Evolutionary conservation across 2,797 vertebrate genomes (phyloP).

Genomic region (Tangara arthus): DNA sequence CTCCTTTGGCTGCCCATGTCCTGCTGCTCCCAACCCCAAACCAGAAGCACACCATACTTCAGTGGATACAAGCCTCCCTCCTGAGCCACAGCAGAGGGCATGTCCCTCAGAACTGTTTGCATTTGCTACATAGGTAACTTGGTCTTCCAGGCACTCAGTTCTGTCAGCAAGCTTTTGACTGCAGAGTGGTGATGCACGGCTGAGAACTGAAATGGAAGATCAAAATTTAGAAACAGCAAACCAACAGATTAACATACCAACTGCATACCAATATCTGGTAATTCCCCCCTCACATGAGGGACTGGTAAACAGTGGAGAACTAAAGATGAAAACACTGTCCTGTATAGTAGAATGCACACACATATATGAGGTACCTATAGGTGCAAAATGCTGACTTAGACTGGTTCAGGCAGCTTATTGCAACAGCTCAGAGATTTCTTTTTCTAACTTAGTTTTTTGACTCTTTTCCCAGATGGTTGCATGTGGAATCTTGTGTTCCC

Average conservation of each 20-base stretch:
- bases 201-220: background rate
- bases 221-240: background rate
- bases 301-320: background rate
- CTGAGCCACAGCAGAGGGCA: accelerated
- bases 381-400: background rate
- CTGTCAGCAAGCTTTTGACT: background rate
- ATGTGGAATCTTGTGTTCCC: background rate
- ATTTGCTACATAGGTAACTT: background rate
- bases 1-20: background rate
- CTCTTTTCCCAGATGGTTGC: background rate
- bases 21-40: background rate
- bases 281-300: background rate
- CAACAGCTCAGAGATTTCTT: background rate
- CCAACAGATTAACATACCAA: background rate
- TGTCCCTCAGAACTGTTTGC: background rate
- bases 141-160: background rate
- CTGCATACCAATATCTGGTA: background rate
- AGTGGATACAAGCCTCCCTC: background rate
- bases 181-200: background rate
- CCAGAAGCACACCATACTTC: accelerated
- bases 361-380: background rate
- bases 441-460: background rate
- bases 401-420: background rate
- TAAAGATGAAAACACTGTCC: background rate
- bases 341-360: background rate